A percentile compares a stretch with the other conserved stretches of the same genome.
phyloP scores from a whole-genome alignment of 2,797 vertebrate genomes.

The Corythornis leucogaster region DNA sequence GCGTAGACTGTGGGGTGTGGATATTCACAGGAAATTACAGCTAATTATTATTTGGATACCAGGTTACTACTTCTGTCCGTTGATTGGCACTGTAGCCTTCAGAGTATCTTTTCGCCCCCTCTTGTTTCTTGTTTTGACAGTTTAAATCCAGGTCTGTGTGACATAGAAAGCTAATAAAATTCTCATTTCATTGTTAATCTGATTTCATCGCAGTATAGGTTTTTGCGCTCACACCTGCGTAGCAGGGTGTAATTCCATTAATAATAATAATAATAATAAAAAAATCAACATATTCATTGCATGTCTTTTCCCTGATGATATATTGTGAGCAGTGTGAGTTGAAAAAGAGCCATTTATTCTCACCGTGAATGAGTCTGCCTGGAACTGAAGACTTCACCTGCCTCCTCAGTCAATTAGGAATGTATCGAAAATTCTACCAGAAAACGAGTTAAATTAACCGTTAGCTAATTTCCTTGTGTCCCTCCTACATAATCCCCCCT shows the following conservation, averaged over 20 bases:
- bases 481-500: constrained; percentile 94
- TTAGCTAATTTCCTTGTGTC: constrained; percentile 95
- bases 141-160: constrained; percentile 78
- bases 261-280: constrained; percentile 88
- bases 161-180: constrained; percentile 78
- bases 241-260: constrained; percentile 93
- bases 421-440: constrained; percentile 98
- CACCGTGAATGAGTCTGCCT: constrained; percentile 92
- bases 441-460: constrained; percentile 99
- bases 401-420: constrained; percentile 99
- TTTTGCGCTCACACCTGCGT: constrained; percentile 92
- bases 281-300: constrained; percentile 97
- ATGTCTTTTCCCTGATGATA: constrained; percentile 92
- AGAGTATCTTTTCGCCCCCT: constrained; percentile 1
- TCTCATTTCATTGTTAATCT: constrained; percentile 84
- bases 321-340: constrained; percentile 90
- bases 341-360: constrained; percentile 93
- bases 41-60: constrained; percentile 44
- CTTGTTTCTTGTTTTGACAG: constrained; percentile 81
- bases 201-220: constrained; percentile 81
- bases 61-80: constrained; percentile 23
- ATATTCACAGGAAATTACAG: constrained; percentile 11
- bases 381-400: constrained; percentile 97
- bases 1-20: background rate
- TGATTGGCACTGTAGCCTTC: constrained; percentile 66